A percentile compares a stretch with the other conserved stretches of the same genome.
Conservation (phyloP, 2,113 vertebrate species). For the Oenanthe oenanthe region DNA sequence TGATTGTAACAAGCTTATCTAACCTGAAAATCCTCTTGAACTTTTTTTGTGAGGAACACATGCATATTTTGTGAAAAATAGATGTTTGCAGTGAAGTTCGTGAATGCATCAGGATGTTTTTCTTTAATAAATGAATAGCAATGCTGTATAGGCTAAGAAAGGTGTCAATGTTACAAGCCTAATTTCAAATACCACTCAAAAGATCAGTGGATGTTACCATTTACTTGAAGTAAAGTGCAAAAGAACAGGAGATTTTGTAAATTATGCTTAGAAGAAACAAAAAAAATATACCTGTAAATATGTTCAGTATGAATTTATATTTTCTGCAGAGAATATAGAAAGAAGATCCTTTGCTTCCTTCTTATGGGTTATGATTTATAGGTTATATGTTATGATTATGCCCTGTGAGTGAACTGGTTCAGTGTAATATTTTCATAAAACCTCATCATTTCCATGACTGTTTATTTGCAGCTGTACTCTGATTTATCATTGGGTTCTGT, state of each 20-base stretch:
- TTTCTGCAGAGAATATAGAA: not conserved
- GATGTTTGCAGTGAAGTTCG: not conserved
- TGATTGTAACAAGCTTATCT: not conserved
- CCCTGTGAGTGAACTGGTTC: not conserved
- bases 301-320: not conserved
- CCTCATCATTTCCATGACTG: not conserved
- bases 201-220: not conserved
- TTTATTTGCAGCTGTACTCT: not conserved
- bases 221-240: not conserved
- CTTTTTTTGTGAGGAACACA: not conserved
- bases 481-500: not conserved
- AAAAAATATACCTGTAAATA: accelerated
- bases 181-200: not conserved
- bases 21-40: not conserved
- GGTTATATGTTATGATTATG: not conserved
- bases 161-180: not conserved
- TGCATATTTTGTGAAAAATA: not conserved
- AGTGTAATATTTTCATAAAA: not conserved
- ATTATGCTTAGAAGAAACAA: not conserved
- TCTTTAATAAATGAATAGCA: not conserved
- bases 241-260: not conserved
- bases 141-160: not conserved
- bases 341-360: not conserved
- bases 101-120: not conserved
- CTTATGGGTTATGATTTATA: too few relatives aligned